Percentiles rank a stretch among this genome's conserved stretches.
These are phyloP conservation scores for Probaryconus sp. DNA, from an alignment of 1,140 invertebrate species.

Conservation along the genomic window DNA sequence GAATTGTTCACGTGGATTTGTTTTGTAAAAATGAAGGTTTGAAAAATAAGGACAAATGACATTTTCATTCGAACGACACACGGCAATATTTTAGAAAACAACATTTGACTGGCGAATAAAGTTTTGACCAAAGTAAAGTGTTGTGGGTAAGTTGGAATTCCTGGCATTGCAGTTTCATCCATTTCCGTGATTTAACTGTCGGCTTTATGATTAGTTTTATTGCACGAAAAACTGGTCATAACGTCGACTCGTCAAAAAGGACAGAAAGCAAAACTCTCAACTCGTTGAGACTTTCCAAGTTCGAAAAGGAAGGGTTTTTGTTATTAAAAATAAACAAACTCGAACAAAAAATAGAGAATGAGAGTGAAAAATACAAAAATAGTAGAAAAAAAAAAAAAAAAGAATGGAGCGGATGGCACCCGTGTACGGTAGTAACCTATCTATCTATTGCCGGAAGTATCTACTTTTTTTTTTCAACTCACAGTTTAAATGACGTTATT, in stretches of 20 bases:
- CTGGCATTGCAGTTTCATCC: conserved; percentile 14
- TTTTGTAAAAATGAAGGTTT: too few species aligned
- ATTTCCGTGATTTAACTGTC: conserved; percentile 38
- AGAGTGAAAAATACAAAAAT: too few species aligned
- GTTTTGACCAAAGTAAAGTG: conserved; percentile 29
- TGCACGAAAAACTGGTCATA: conserved; percentile 44
- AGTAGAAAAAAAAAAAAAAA: too few species aligned
- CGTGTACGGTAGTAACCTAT: conserved; percentile 5
- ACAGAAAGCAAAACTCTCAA: conserved; percentile 37
- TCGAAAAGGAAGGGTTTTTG: conserved; percentile 5
- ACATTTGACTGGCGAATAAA: conserved; percentile 21
- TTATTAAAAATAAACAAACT: too few species aligned
- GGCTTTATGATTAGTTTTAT: conserved; percentile 57
- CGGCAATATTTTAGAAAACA: conserved; percentile 27
- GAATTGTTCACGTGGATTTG: too few species aligned
- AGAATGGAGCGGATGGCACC: conserved; percentile 20
- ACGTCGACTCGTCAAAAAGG: conserved; percentile 16
- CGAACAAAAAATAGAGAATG: too few species aligned
- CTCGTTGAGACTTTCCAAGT: conserved; percentile 49
- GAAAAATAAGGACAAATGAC: too few species aligned
- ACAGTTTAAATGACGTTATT: too few species aligned
- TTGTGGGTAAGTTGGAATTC: conserved; percentile 21
- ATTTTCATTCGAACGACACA: conserved; percentile 20
- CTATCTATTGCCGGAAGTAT: conserved; percentile 49
- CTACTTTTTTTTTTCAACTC: too few species aligned